Evolutionary conservation across 2,113 vertebrate genomes (phyloP), one percentile per base, ranked within the genome.

Genomic region (Myrmecophaga tridactyla): DNA sequence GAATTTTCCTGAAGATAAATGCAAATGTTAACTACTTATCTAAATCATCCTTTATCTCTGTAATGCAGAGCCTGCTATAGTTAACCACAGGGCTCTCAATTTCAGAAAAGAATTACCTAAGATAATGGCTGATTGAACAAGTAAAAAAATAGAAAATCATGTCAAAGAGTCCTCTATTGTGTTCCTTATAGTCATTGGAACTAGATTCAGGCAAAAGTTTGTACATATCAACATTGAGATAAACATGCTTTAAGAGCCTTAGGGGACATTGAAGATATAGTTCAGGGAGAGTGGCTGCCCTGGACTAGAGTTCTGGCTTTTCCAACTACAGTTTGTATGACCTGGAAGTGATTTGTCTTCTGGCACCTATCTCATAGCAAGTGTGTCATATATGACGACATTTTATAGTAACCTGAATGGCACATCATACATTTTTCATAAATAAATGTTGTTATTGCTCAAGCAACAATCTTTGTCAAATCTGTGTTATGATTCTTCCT

Each of bases 1-100:
- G 80, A 88, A 83, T 91, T 96, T 96, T 81, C 69, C 51, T 60
- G n/a, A 81, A 96, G 51, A 96, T 75, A 81, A 94, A 96, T 93
- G 89, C 12, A 95, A 96, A 92, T 86, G 21, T 84, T 91, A 95
- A 86, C 78, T 96, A 83, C 67, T 96, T 95, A 86, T 93, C 86
- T 63, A 95, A 94, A 89, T 89, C 34, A 58, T 72, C 51, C 17
- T 92, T 86, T 92, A 95, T 96, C 63, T 93, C 58, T 91, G 60
- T 60, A 89, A 77, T 39, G n/a, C 82, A 94, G 88, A 84, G 53
- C 65, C 63, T 89, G 60, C 41, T 58, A 80, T 1, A 41, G 72
- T 93, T 92, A 95, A 60, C 67, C 76, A 65, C 39, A 65, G 34
- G 73, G 46, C 39, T 90, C 75, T 89, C 70, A 86, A 65, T 96